These are phyloP conservation scores for Lepidochrysops patricia DNA, from an alignment of 2,888 invertebrate species.

Conservation along the genomic window DNA sequence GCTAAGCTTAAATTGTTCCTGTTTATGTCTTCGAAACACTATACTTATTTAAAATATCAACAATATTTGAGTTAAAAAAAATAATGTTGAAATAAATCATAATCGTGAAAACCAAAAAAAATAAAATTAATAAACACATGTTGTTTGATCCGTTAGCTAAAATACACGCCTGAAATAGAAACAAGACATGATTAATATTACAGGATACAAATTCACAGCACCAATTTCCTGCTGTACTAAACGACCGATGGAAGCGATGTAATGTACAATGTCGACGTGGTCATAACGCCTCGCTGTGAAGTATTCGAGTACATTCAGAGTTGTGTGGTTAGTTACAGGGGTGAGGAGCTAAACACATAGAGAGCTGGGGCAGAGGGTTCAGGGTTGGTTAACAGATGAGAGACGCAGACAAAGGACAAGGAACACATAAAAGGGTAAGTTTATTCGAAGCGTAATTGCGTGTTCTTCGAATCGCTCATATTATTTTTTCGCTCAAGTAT, in stretches of 20 bases:
- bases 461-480: slow-evolving; percentile 71
- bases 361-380: slow-evolving; percentile 70
- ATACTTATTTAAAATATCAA: too few species aligned
- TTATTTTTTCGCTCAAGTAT: slow-evolving; percentile 47
- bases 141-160: neutral
- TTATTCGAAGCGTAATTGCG: slow-evolving; percentile 74
- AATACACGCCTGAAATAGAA: slow-evolving; percentile 6
- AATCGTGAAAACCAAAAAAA: neutral
- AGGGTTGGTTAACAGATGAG: slow-evolving; percentile 80
- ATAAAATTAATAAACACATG: neutral
- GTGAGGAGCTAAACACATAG: slow-evolving; percentile 74
- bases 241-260: slow-evolving; percentile 65
- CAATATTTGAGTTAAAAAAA: too few species aligned
- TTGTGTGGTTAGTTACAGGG: slow-evolving; percentile 69
- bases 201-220: slow-evolving; percentile 28
- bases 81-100: neutral
- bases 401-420: slow-evolving; percentile 87
- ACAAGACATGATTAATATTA: neutral
- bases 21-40: neutral
- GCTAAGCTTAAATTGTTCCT: neutral
- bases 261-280: slow-evolving; percentile 67
- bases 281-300: slow-evolving; percentile 58
- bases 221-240: slow-evolving; percentile 59
- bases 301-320: slow-evolving; percentile 63
- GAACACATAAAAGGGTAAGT: slow-evolving; percentile 77